Conservation (phyloP, 1,140 invertebrate species). For the Brachionus rotundiformis region DNA sequence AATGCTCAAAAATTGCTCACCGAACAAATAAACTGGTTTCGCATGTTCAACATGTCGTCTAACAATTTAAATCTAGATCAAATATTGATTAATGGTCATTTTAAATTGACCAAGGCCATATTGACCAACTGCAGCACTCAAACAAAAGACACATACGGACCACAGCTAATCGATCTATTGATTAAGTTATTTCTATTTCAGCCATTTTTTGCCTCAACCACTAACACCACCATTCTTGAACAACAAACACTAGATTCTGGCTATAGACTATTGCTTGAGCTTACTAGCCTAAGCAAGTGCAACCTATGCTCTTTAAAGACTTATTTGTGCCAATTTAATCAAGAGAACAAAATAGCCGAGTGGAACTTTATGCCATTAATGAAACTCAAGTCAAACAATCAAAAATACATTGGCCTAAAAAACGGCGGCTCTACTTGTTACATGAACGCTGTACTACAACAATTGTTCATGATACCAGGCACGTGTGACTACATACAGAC, state of each 20-base stretch:
- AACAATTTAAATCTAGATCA: slow-evolving; percentile 65
- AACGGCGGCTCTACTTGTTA: slow-evolving; percentile 89
- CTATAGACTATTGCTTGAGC: slow-evolving; percentile 65
- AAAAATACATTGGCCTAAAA: slow-evolving; percentile 61
- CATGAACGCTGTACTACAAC: slow-evolving; percentile 98
- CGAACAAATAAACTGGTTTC: slow-evolving; percentile 67
- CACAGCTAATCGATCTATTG: slow-evolving; percentile 57
- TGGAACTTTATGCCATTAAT: slow-evolving; percentile 62
- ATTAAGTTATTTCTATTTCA: slow-evolving; percentile 67
- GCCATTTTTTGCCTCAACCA: background rate
- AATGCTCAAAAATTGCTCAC: slow-evolving; percentile 64
- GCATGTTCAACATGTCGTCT: slow-evolving; percentile 64
- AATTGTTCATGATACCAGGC: slow-evolving; percentile 67
- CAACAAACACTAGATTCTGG: slow-evolving; percentile 57
- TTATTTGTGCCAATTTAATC: slow-evolving; percentile 66
- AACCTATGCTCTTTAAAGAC: slow-evolving; percentile 63
- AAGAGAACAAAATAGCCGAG: slow-evolving; percentile 65
- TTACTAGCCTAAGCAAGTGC: slow-evolving; percentile 59
- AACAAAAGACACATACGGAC: background rate
- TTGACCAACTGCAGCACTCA: slow-evolving; percentile 62
- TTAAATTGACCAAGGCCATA: slow-evolving; percentile 64
- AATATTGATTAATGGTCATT: slow-evolving; percentile 65
- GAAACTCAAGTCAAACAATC: slow-evolving; percentile 52
- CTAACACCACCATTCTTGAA: background rate
- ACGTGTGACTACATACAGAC: slow-evolving; percentile 59